Evolutionary conservation across 1,140 invertebrate species (phyloP).

Genomic region (Brachionus plicatilis): DNA sequence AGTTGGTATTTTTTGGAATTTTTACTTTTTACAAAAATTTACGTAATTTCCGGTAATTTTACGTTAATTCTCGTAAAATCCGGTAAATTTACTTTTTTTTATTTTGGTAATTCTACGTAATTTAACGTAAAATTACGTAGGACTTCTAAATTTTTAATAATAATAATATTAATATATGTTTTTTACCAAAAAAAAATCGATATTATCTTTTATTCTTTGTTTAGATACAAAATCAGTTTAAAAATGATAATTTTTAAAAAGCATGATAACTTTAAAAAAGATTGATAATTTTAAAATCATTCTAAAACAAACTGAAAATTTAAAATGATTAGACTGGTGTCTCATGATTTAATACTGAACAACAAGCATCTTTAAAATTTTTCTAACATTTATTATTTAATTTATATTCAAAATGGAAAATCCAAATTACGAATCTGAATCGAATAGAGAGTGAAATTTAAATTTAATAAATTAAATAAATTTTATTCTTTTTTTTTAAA

Average conservation of each 20-base stretch:
- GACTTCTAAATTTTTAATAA: too few relatives aligned
- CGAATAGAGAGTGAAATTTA: neutral
- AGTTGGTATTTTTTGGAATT: too few relatives aligned
- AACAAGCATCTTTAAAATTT: neutral
- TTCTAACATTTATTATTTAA: neutral
- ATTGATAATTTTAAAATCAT: neutral
- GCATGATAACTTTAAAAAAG: neutral
- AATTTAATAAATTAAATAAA: neutral
- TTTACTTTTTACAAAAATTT: too few relatives aligned
- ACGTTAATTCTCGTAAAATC: too few relatives aligned
- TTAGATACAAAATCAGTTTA: too few relatives aligned
- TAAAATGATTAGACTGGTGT: neutral
- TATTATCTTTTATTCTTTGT: neutral
- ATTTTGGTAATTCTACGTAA: too few relatives aligned
- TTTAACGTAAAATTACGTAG: too few relatives aligned
- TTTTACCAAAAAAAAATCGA: neutral
- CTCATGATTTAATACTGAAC: neutral
- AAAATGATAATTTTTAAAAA: too few relatives aligned
- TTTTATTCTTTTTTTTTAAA: neutral
- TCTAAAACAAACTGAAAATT: neutral
- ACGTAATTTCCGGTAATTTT: too few relatives aligned
- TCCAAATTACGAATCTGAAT: neutral
- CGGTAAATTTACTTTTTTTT: too few relatives aligned
- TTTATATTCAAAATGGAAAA: neutral
- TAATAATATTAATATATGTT: too few relatives aligned